phyloP scores from a whole-genome alignment of 2,113 vertebrate genomes.

The Raja brachyura region DNA sequence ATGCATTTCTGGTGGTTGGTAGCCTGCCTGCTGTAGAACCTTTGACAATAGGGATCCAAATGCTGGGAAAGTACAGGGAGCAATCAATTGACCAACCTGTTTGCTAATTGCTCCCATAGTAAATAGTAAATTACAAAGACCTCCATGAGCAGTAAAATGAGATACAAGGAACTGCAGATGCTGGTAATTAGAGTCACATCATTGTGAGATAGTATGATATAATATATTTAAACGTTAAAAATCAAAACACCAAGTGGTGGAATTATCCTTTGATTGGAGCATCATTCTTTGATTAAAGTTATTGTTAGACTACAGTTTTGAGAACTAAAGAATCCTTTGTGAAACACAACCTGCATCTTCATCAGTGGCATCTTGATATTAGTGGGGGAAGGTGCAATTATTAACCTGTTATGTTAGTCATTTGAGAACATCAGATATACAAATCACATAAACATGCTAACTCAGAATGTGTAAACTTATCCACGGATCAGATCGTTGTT shows the following conservation, averaged over 20 bases:
- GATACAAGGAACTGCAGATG: too few relatives aligned
- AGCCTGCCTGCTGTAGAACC: neutral
- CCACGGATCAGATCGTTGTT: neutral
- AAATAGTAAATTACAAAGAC: neutral
- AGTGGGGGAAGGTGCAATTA: neutral
- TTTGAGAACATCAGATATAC: neutral
- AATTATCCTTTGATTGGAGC: neutral
- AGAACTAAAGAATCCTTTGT: neutral
- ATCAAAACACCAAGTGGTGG: too few relatives aligned
- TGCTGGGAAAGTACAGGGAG: neutral
- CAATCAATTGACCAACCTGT: neutral
- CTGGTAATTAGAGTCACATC: neutral
- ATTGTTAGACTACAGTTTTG: neutral
- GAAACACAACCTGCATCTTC: neutral
- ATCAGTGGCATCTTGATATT: neutral
- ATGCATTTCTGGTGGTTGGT: neutral
- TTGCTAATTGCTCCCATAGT: neutral
- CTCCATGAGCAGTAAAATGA: neutral
- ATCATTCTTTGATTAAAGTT: neutral
- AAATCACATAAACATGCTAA: neutral
- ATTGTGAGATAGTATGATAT: neutral
- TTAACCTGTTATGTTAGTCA: neutral
- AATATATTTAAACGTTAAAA: neutral
- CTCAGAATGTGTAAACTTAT: neutral
- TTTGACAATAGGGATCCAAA: neutral